Evolutionary conservation across 2,797 vertebrate genomes (phyloP).

Genomic region (Enoplosus armatus): DNA sequence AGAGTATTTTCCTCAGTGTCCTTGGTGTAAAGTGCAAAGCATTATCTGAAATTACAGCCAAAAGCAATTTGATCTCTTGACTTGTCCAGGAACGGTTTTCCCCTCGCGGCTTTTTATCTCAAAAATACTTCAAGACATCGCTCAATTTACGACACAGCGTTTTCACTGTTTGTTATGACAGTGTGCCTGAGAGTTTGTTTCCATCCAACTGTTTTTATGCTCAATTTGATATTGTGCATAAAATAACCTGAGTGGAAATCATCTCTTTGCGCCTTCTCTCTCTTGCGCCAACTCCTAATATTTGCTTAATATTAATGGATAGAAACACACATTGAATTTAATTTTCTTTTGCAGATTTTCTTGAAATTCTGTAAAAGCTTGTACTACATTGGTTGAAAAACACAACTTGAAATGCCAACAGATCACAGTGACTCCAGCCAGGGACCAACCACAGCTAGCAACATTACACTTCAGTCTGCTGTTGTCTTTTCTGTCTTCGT

Average conservation of each 20-base stretch:
- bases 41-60: constrained; percentile 8
- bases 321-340: background rate
- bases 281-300: background rate
- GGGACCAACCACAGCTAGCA: background rate
- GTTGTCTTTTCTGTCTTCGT: background rate
- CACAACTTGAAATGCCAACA: background rate
- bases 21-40: constrained; percentile 4
- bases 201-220: background rate
- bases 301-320: background rate
- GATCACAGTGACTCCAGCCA: background rate
- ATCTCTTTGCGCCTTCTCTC: background rate
- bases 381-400: background rate
- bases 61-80: constrained; percentile 23
- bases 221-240: background rate
- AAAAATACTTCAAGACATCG: background rate
- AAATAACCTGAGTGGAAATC: background rate
- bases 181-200: background rate
- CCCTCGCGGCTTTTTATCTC: background rate
- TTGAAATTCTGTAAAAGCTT: background rate
- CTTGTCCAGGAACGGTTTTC: background rate
- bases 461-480: background rate
- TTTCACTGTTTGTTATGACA: background rate
- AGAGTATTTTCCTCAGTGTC: background rate
- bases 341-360: background rate
- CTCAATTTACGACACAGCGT: background rate